These are phyloP conservation scores for Proctacanthus coquilletti DNA, from an alignment of 1,140 invertebrate genomes.

Conservation along the genomic window DNA sequence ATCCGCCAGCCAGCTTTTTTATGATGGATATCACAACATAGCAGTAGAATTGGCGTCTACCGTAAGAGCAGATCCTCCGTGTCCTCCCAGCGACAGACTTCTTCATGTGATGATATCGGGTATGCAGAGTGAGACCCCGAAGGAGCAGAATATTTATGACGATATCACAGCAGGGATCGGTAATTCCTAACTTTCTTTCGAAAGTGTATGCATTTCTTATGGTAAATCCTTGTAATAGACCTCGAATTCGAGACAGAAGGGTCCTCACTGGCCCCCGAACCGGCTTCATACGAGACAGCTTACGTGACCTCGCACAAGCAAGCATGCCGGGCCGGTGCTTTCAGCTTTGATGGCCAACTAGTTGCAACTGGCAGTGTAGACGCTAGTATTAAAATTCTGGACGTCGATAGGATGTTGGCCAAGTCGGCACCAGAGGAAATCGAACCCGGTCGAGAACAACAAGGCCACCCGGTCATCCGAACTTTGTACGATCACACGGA, in stretches of 20 bases:
- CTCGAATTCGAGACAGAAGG: slow-evolving; percentile 95
- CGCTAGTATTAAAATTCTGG: slow-evolving; percentile 95
- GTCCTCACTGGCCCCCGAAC: slow-evolving; percentile 75
- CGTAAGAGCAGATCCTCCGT: slow-evolving; percentile 77
- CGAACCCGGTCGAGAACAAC: slow-evolving; percentile 61
- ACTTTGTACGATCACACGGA: slow-evolving; percentile 98
- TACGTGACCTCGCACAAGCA: slow-evolving; percentile 98
- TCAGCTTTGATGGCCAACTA: slow-evolving; percentile 84
- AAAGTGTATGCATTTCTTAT: slow-evolving; percentile 1
- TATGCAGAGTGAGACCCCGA: slow-evolving; percentile 64
- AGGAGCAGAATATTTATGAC: slow-evolving; percentile 48
- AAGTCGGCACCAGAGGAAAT: slow-evolving; percentile 79
- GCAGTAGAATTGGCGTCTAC: slow-evolving; percentile 67
- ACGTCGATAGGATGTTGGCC: slow-evolving; percentile 94
- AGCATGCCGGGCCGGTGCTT: slow-evolving; percentile 85
- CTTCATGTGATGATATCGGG: slow-evolving; percentile 75
- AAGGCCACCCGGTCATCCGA: slow-evolving; percentile 93
- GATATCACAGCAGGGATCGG: slow-evolving; percentile 66
- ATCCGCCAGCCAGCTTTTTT: slow-evolving; percentile 65
- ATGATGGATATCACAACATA: slow-evolving; percentile 84
- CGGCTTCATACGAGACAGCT: slow-evolving; percentile 92
- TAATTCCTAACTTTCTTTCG: no score
- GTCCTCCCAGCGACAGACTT: slow-evolving; percentile 87
- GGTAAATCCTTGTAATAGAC: no score
- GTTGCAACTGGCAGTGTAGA: slow-evolving; percentile 98